Percentiles rank a stretch among this genome's conserved stretches.
phyloP scores from a whole-genome alignment of 2,113 vertebrate species.

The Aix galericulata region DNA sequence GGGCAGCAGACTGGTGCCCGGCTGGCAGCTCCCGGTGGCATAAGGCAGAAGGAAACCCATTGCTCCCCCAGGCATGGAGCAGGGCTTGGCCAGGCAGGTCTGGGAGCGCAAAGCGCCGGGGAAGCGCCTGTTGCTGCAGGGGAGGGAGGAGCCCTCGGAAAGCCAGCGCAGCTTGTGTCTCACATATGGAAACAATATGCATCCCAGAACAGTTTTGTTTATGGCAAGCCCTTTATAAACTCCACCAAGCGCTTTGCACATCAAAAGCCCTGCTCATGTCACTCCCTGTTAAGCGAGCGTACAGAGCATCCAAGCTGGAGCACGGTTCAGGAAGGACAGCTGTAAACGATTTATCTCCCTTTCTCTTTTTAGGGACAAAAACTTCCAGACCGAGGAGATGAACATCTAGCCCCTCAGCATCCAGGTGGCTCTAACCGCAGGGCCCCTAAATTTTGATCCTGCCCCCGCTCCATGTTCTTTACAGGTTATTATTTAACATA shows the following conservation, averaged over 20 bases:
- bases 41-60: neutral
- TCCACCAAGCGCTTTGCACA: neutral
- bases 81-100: neutral
- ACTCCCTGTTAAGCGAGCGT: neutral
- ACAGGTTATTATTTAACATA: neutral
- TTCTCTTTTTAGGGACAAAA: conserved; percentile 41
- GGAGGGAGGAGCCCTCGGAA: conserved; percentile 28
- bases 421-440: neutral
- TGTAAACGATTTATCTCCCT: conserved; percentile 14
- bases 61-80: rapidly evolving
- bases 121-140: neutral
- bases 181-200: conserved; percentile 65
- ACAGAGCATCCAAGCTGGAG: neutral
- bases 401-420: neutral
- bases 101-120: neutral
- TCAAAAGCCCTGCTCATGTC: conserved; percentile 50
- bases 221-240: conserved; percentile 51
- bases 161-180: neutral
- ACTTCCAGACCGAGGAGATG: neutral
- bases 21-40: neutral
- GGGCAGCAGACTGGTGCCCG: neutral
- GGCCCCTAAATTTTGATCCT: neutral
- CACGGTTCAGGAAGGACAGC: conserved; percentile 18
- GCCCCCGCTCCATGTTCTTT: neutral
- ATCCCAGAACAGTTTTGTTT: conserved; percentile 52